Evolutionary conservation across 2,797 vertebrate species (phyloP).

Genomic region (Podargus strigoides): DNA sequence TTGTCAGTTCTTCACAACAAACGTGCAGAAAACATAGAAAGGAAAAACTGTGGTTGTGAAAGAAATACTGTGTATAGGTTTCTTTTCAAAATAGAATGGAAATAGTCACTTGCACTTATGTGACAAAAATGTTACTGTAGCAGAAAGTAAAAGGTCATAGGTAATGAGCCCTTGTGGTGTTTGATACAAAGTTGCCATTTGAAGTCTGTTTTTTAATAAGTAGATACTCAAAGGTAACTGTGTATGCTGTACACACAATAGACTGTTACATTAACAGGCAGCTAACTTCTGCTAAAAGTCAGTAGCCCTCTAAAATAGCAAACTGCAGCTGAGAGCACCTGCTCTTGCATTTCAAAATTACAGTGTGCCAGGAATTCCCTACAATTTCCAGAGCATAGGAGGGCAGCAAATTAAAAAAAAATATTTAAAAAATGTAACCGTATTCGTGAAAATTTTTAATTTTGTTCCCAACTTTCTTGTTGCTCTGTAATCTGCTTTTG

Average conservation of each 20-base stretch:
- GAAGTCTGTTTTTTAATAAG: not conserved
- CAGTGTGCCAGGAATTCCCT: not conserved
- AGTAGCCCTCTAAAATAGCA: not conserved
- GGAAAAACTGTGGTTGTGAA: not conserved
- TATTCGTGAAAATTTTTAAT: not conserved
- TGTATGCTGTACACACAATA: not conserved
- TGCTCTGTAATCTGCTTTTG: not conserved
- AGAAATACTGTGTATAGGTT: not conserved
- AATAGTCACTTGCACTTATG: not conserved
- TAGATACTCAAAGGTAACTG: not conserved
- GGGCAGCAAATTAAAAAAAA: not conserved
- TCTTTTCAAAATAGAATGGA: not conserved
- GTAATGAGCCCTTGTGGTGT: not conserved
- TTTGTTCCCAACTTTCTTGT: not conserved
- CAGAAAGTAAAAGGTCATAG: not conserved
- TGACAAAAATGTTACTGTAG: not conserved
- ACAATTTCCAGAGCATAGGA: not conserved
- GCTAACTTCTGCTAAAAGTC: not conserved
- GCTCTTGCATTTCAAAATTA: not conserved
- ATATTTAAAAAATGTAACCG: not conserved
- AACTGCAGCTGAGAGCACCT: not conserved
- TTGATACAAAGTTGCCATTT: not conserved
- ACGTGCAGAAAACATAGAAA: not conserved
- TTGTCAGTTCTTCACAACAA: not conserved
- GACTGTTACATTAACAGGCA: not conserved